Base-by-base conservation (phyloP, 2,888 invertebrate genomes). In the Caenorhabditis afra region DNA sequence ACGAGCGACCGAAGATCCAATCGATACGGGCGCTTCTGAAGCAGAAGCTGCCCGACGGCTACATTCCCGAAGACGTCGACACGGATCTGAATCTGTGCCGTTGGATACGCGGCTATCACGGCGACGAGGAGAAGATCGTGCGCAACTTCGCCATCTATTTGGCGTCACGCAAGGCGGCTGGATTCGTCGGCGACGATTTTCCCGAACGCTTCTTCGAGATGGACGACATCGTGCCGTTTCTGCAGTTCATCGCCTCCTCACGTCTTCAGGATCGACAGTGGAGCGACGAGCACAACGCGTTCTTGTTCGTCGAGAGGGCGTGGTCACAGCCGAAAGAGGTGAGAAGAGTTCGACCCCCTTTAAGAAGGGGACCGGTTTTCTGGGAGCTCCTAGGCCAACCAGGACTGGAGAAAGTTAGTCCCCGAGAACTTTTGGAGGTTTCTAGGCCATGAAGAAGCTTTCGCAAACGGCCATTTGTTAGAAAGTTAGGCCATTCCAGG, bases 261-360 rank as follows among this genome's bases (percentile, higher is more conserved):
- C 55, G 84, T 45, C 68, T 84, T 11, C 66, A 74, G 37, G 84
- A 84, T 74, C 41, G 73, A 20, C 82, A 82, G 41, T 86, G 84
- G 84, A 78, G 76, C 22, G 81, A 81, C n/a, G 85, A 83, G 12
- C 80, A 81, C 59, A 86, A 85, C 29, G 82, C 86, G 0, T 86
- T 85, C 47, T 62, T 86, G 22, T 84, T 86, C 44, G 86, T 86
- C 1, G 86, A 86, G 39, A 80, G 82, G 57, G 84, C 85, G 11
- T 86, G 86, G 86, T 78, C 75, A 18, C 86, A 86, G 65, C 86
- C 86, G 7, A 84, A 82, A 53, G 86, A 86, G 75, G 85, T 83
- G 11, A n/a, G n/a, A n/a, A n/a, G n/a, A n/a, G n/a, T n/a, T n/a
- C n/a, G n/a, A n/a, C n/a, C n/a, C n/a, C n/a, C n/a, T n/a, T n/a